These are phyloP conservation scores for Todiramphus chloris DNA, from an alignment of 2,113 vertebrate species.

Conservation along the genomic window DNA sequence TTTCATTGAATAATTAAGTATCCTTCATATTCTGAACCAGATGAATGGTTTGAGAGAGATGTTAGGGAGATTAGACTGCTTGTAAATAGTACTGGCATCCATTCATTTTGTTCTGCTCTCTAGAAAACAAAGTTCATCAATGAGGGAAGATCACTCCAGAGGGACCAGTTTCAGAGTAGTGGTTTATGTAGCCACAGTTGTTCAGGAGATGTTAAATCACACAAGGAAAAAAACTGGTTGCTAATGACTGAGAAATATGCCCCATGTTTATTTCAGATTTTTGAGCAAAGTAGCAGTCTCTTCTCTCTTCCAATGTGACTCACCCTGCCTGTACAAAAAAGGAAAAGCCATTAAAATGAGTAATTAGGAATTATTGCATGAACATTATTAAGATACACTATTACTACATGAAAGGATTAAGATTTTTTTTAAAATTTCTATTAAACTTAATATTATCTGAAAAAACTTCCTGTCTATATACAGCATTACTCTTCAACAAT, in stretches of 20 bases:
- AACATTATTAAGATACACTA: not conserved
- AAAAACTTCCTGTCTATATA: not conserved
- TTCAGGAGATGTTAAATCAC: not conserved
- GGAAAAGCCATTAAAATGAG: not conserved
- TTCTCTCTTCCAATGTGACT: not conserved
- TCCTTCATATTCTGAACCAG: not conserved
- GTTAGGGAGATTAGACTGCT: not conserved
- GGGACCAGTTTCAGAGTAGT: not conserved
- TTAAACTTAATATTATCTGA: not conserved
- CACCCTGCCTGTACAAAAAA: not conserved
- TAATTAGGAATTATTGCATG: not conserved
- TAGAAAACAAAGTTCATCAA: not conserved
- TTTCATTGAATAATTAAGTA: slow-evolving; percentile 44
- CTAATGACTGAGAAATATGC: not conserved
- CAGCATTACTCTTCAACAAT: not conserved
- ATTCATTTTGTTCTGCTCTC: not conserved
- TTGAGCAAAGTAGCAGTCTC: not conserved
- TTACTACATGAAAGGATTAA: not conserved
- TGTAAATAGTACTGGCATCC: slow-evolving; percentile 1
- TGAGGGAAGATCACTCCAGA: not conserved
- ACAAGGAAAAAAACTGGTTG: not conserved
- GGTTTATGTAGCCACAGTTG: not conserved
- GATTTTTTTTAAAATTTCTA: not conserved
- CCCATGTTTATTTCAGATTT: not conserved
- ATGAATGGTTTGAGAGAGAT: slow-evolving; percentile 15